These are phyloP conservation scores for Benitochromis conjunctus DNA, from an alignment of 2,113 vertebrate genomes.

Conservation along the genomic window DNA sequence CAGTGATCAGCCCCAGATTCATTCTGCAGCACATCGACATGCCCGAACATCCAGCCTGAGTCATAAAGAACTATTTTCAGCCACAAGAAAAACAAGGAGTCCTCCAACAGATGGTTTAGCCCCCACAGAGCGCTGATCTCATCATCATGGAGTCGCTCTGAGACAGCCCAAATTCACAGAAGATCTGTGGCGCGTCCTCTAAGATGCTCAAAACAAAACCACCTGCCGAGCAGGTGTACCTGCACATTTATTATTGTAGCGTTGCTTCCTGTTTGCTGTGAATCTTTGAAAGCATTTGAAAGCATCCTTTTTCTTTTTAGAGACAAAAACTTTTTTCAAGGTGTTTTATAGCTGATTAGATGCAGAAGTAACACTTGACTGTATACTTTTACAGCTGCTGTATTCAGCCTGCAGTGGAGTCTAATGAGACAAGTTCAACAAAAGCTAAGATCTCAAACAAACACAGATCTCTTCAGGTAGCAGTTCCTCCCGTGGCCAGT, in stretches of 20 bases:
- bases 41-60: neutral
- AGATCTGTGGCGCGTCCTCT: neutral
- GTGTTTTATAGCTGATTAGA: neutral
- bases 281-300: neutral
- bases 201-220: neutral
- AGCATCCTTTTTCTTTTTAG: neutral
- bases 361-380: neutral
- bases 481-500: neutral
- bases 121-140: neutral
- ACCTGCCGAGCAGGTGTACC: neutral
- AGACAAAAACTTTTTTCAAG: neutral
- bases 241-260: neutral
- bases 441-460: neutral
- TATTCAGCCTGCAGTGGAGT: neutral
- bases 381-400: neutral
- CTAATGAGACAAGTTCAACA: neutral
- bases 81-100: neutral
- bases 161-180: neutral
- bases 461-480: neutral
- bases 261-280: neutral
- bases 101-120: neutral
- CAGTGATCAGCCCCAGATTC: neutral
- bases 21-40: neutral
- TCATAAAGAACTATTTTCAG: neutral
- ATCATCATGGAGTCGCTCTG: neutral